Evolutionary conservation across 2,888 invertebrate genomes (phyloP), one percentile per base, ranked within the genome.

Genomic region (Lochmaea capreae): DNA sequence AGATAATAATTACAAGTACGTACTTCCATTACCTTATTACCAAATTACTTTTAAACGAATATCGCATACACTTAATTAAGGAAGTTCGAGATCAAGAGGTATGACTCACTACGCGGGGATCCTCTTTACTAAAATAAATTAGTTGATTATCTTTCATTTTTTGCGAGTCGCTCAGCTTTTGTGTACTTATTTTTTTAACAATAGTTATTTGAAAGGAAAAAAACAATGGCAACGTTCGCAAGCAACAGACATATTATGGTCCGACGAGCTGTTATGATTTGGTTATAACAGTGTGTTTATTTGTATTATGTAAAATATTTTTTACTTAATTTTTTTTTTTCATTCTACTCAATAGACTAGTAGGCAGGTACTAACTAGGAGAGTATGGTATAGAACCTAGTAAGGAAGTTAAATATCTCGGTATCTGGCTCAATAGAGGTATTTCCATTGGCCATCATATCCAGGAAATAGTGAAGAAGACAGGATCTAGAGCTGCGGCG

Each of bases 1-100:
- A 62, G 42, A 62, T 42, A 62, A 39, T 62, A 62, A 62, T 62
- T 62, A 62, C 62, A 62, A 62, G 62, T 62, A 62, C 16, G 14
- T n/a, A 62, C 62, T 62, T 62, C 6, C 42, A 62, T 62, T 16
- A 16, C 10, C 52, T 8, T n/a, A 62, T 62, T 62, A 62, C 42
- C 59, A 33, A 61, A 61, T 61, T 33, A 61, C 10, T n/a, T 22
- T 61, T n/a, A 16, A 42, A 62, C 42, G 10, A 62, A 62, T 62
- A 62, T 62, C 39, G 16, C 62, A 62, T 62, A 62, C 16, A 62
- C 33, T 39, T 42, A 62, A 62, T 62, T 62, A 62, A 62, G 62
- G 62, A 62, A 62, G 62, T 62, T 42, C 52, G 1, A 52, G 52
- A 52, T 62, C 62, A 59, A 26, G 59, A 26, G 33, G 33, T 14